Evolutionary conservation across 2,888 invertebrate species (phyloP).

Genomic region (Drosophila setosimentum): DNA sequence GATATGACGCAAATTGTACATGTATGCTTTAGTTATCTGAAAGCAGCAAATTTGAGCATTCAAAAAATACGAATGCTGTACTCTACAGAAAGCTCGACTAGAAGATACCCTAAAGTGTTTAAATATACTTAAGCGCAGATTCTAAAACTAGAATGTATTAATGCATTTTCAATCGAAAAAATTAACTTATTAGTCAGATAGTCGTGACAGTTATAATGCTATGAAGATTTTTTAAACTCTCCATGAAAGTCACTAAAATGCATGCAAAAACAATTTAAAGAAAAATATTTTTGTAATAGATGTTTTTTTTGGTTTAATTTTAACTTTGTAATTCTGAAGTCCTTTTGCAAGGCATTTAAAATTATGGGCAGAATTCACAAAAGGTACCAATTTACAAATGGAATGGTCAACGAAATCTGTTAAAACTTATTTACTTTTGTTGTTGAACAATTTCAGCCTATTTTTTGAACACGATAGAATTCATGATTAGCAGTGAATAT

Average conservation of each 20-base stretch:
- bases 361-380: neutral
- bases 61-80: neutral
- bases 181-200: neutral
- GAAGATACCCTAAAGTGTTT: neutral
- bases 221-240: neutral
- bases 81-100: neutral
- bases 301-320: neutral
- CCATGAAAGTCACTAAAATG: neutral
- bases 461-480: neutral
- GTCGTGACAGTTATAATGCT: neutral
- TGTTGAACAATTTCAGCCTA: neutral
- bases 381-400: neutral
- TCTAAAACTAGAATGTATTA: neutral
- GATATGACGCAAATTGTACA: constrained; percentile 12
- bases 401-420: neutral
- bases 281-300: neutral
- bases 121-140: neutral
- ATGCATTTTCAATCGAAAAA: neutral
- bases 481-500: neutral
- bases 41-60: constrained; percentile 1
- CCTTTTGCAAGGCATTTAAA: neutral
- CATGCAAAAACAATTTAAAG: neutral
- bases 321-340: neutral
- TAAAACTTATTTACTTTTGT: neutral
- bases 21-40: constrained; percentile 5